phyloP scores from a whole-genome alignment of 2,888 invertebrate species.

The Ornithoptera alexandrae region DNA sequence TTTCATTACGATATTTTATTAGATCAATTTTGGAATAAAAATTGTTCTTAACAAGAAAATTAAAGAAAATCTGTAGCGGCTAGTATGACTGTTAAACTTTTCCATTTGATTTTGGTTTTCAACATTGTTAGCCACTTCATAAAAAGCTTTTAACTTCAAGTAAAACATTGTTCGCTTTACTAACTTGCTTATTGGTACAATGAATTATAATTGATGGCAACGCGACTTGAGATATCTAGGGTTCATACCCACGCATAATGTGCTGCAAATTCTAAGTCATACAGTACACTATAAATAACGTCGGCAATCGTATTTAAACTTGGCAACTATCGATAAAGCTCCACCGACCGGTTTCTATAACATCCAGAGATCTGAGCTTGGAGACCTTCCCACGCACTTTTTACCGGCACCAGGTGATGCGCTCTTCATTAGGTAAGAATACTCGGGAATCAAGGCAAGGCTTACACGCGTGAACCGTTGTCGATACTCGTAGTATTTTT shows the following conservation, averaged over 20 bases:
- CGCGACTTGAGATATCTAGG: not conserved
- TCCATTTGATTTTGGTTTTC: too few species aligned
- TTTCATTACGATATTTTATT: too few species aligned
- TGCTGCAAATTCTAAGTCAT: constrained; percentile 7
- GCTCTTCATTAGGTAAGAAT: constrained; percentile 22
- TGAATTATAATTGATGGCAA: not conserved
- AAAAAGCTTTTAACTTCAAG: too few species aligned
- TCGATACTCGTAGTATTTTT: constrained; percentile 25
- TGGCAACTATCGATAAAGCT: constrained; percentile 12
- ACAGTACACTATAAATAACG: constrained; percentile 14
- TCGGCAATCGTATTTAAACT: constrained; percentile 14
- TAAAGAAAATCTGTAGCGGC: too few species aligned
- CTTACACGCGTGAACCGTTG: constrained; percentile 16
- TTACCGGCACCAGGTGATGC: constrained; percentile 23
- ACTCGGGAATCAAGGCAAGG: constrained; percentile 10
- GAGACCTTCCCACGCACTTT: constrained; percentile 29
- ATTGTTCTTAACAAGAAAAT: too few species aligned
- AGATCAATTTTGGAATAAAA: too few species aligned
- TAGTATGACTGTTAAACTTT: too few species aligned
- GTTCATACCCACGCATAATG: not conserved
- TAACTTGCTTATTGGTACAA: not conserved
- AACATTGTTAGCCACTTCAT: too few species aligned
- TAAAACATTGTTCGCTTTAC: not conserved
- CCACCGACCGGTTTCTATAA: constrained; percentile 9
- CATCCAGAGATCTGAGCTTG: constrained; percentile 16